Conservation (phyloP, 2,797 vertebrate genomes). For the Tadarida brasiliensis region DNA sequence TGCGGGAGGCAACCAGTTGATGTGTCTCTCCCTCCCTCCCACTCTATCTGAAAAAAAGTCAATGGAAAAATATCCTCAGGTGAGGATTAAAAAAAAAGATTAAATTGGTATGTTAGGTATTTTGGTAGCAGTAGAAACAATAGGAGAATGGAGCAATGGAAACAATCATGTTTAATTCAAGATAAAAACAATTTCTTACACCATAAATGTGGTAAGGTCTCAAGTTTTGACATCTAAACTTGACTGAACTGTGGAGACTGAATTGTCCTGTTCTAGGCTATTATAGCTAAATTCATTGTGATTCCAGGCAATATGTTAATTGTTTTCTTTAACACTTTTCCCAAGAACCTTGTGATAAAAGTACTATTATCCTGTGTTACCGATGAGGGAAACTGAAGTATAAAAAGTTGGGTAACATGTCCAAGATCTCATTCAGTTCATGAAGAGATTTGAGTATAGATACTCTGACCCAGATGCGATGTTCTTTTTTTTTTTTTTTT, state of each 20-base stretch:
- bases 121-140: not conserved
- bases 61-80: too few relatives aligned
- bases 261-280: not conserved
- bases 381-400: slow-evolving; percentile 10
- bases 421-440: not conserved
- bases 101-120: slow-evolving; percentile 8
- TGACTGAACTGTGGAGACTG: not conserved
- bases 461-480: not conserved
- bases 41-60: too few relatives aligned
- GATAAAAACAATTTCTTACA: not conserved
- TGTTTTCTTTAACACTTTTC: slow-evolving; percentile 48
- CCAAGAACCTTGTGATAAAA: not conserved
- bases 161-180: not conserved
- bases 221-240: slow-evolving; percentile 12
- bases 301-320: not conserved
- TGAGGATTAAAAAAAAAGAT: not conserved
- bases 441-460: slow-evolving; percentile 18
- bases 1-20: too few relatives aligned
- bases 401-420: not conserved
- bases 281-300: not conserved
- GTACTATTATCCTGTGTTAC: not conserved
- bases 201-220: not conserved
- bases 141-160: not conserved
- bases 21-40: too few relatives aligned
- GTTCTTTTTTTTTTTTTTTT: not conserved